phyloP scores from a whole-genome alignment of 2,797 vertebrate species.

The Ceryle rudis region DNA sequence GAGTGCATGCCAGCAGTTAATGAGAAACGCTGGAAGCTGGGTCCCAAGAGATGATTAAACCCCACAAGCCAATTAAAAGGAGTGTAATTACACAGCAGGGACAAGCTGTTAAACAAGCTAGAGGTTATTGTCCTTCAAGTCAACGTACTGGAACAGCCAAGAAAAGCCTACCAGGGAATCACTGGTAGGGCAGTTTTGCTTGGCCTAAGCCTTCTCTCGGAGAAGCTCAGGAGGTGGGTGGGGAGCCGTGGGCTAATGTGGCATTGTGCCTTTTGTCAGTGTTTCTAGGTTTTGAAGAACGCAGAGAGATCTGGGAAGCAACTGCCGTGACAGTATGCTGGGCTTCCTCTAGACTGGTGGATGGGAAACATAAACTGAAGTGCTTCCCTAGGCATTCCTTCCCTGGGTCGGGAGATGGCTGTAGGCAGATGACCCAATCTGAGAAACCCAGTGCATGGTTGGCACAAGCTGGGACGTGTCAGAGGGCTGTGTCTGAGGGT shows the following conservation, averaged over 20 bases:
- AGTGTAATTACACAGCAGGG: conserved; percentile 87
- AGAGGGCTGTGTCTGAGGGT: background rate
- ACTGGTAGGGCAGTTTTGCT: background rate
- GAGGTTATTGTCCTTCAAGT: conserved; percentile 91
- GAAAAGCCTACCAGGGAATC: conserved; percentile 18
- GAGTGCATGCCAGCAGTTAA: background rate
- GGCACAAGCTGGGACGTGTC: background rate
- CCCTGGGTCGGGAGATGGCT: background rate
- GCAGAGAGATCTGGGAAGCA: background rate
- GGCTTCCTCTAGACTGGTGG: background rate
- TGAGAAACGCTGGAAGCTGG: conserved; percentile 71
- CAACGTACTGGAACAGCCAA: conserved; percentile 86
- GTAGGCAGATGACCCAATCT: background rate
- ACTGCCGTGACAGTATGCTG: background rate
- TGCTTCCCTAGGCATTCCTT: background rate
- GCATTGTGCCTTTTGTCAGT: background rate
- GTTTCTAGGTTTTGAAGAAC: background rate
- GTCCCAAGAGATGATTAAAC: conserved; percentile 87
- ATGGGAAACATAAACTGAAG: background rate
- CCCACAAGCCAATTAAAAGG: conserved; percentile 87
- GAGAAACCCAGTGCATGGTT: rapidly evolving
- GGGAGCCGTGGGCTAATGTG: background rate
- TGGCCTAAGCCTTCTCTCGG: background rate
- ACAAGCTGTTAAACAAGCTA: conserved; percentile 92
- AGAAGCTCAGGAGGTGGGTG: background rate